Percentiles rank a stretch among this genome's conserved stretches.
Conservation (phyloP, 2,888 invertebrate genomes). For the Chloromyia formosa region DNA sequence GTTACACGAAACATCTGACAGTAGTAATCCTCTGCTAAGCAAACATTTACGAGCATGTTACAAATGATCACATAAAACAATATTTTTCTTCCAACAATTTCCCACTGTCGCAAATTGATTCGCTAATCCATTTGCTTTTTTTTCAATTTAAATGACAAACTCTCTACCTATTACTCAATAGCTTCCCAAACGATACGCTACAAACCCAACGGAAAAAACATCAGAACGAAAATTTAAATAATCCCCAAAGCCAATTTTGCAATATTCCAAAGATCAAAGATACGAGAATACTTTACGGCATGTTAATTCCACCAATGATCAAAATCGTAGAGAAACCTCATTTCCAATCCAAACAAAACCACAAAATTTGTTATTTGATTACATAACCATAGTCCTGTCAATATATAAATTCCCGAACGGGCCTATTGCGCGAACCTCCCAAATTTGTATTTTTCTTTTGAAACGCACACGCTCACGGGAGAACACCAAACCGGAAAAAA, state of each 20-base stretch:
- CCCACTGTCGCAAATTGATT: too few relatives aligned
- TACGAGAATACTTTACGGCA: not conserved
- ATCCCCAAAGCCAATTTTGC: not conserved
- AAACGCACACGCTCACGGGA: slow-evolving; percentile 14
- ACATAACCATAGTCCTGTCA: slow-evolving; percentile 4
- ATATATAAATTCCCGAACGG: not conserved
- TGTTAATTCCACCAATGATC: not conserved
- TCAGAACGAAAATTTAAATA: not conserved
- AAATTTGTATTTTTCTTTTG: slow-evolving; percentile 13
- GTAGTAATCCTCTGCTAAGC: too few relatives aligned
- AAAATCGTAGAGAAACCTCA: slow-evolving; percentile 2
- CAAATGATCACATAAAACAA: too few relatives aligned
- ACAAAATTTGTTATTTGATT: slow-evolving; percentile 10
- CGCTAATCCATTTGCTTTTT: too few relatives aligned
- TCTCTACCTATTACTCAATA: too few relatives aligned
- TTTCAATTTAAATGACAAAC: too few relatives aligned
- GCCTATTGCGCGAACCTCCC: slow-evolving; percentile 1
- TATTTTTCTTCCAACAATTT: too few relatives aligned
- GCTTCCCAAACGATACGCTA: too few relatives aligned
- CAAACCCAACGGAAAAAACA: too few relatives aligned
- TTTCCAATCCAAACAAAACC: slow-evolving; percentile 14
- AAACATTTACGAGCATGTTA: too few relatives aligned
- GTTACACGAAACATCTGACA: too few relatives aligned
- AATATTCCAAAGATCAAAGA: slow-evolving; percentile 1
- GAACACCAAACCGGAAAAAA: slow-evolving; percentile 11